Conservation (phyloP, 2,888 invertebrate species). For the Drosophila melanosoma region DNA sequence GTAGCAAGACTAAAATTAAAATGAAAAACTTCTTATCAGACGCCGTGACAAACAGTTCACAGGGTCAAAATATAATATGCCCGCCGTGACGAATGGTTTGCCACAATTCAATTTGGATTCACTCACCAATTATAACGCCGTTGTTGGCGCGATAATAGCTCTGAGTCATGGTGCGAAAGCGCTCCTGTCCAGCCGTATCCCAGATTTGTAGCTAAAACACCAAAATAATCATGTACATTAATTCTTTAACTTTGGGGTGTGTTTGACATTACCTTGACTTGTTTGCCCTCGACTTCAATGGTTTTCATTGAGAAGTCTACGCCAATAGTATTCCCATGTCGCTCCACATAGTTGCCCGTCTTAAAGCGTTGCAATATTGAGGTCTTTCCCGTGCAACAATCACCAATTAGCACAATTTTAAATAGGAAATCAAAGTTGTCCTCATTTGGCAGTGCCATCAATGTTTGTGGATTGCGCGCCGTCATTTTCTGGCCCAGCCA, state of each 20-base stretch:
- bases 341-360: slow-evolving; percentile 97
- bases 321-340: slow-evolving; percentile 98
- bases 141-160: slow-evolving; percentile 98
- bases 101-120: slow-evolving; percentile 53
- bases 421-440: slow-evolving; percentile 97
- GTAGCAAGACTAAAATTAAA: slow-evolving; percentile 42
- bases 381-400: slow-evolving; percentile 96
- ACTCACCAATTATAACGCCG: slow-evolving; percentile 95
- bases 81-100: slow-evolving; percentile 44
- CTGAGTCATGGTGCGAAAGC: slow-evolving; percentile 98
- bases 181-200: slow-evolving; percentile 98
- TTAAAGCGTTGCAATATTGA: slow-evolving; percentile 98
- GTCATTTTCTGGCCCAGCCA: slow-evolving; percentile 86
- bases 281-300: slow-evolving; percentile 95
- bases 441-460: slow-evolving; percentile 90
- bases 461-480: slow-evolving; percentile 90
- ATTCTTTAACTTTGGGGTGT: neutral
- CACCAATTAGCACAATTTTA: slow-evolving; percentile 96
- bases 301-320: slow-evolving; percentile 99
- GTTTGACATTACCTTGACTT: slow-evolving; percentile 93
- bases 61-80: slow-evolving; percentile 44
- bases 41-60: slow-evolving; percentile 22
- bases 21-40: slow-evolving; percentile 41
- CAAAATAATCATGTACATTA: neutral
- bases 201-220: slow-evolving; percentile 90